Evolutionary conservation across 2,888 invertebrate genomes (phyloP).

Genomic region (Syritta pipiens): DNA sequence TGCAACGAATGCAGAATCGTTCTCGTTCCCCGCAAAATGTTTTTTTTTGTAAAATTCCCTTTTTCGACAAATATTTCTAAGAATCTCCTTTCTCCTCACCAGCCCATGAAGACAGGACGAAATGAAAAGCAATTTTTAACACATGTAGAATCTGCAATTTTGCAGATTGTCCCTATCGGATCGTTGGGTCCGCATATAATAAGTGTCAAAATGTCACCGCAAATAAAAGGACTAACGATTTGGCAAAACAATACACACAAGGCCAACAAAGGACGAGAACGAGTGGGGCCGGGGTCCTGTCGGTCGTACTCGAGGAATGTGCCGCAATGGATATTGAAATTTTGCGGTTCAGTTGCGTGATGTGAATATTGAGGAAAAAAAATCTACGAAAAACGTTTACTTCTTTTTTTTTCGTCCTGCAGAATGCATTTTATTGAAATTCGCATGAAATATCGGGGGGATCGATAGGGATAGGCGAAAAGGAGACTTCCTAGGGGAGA

Average conservation of each 20-base stretch:
- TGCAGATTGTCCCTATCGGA: slow-evolving; percentile 62
- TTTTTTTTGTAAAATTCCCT: slow-evolving; percentile 33
- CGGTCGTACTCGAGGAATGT: slow-evolving; percentile 32
- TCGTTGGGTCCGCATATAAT: slow-evolving; percentile 63
- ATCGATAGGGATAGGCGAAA: slow-evolving; percentile 27
- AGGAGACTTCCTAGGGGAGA: background rate
- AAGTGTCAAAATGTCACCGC: slow-evolving; percentile 66
- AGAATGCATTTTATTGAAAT: slow-evolving; percentile 62
- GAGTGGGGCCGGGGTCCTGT: slow-evolving; percentile 15
- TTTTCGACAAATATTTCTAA: slow-evolving; percentile 28
- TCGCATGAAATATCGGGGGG: slow-evolving; percentile 35
- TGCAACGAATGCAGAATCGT: slow-evolving; percentile 29
- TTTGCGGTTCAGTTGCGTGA: slow-evolving; percentile 61
- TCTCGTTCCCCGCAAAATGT: slow-evolving; percentile 20
- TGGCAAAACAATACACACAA: slow-evolving; percentile 58
- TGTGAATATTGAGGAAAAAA: slow-evolving; percentile 62
- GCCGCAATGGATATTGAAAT: slow-evolving; percentile 67
- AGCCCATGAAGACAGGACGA: slow-evolving; percentile 6
- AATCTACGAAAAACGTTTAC: slow-evolving; percentile 15
- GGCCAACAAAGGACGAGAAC: background rate
- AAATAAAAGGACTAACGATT: slow-evolving; percentile 62
- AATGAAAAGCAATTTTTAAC: slow-evolving; percentile 47
- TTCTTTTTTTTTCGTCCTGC: background rate
- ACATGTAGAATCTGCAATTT: slow-evolving; percentile 64
- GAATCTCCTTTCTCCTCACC: background rate